phyloP scores from a whole-genome alignment of 2,797 vertebrate genomes.

The Galaxias olidus region DNA sequence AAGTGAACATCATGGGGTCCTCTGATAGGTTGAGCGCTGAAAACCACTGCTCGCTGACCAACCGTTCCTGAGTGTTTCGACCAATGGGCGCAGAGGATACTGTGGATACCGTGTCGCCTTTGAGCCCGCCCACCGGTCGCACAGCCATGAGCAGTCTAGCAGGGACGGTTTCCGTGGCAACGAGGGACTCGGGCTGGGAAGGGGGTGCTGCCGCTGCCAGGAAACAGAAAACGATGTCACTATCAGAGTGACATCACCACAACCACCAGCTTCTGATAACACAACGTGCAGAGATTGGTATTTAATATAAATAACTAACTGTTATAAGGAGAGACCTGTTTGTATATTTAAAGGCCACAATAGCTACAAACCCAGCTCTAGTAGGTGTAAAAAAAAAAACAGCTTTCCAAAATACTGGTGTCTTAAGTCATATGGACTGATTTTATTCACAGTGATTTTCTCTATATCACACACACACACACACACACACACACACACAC shows the following conservation, averaged over 20 bases:
- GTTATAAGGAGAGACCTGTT: neutral
- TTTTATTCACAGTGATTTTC: neutral
- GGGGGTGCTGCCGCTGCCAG: constrained; percentile 49
- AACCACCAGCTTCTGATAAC: neutral
- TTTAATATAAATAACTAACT: neutral
- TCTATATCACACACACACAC: neutral
- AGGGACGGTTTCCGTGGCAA: constrained; percentile 66
- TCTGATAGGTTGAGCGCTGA: constrained; percentile 69
- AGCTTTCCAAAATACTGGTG: too few relatives aligned
- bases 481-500: neutral
- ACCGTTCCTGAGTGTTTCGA: constrained; percentile 79
- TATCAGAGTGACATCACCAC: constrained; percentile 22
- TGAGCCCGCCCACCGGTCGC: constrained; percentile 41
- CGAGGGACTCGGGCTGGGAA: constrained; percentile 54
- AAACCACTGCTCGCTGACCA: constrained; percentile 69
- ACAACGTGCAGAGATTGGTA: neutral
- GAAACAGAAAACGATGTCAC: constrained; percentile 56
- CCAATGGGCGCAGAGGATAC: constrained; percentile 36
- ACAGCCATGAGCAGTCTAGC: constrained; percentile 62
- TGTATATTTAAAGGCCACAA: neutral
- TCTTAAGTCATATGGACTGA: too few relatives aligned
- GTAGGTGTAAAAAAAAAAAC: too few relatives aligned
- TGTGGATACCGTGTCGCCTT: constrained; percentile 23
- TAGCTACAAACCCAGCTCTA: too few relatives aligned
- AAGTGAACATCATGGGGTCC: constrained; percentile 45